Percentiles rank a stretch among this genome's conserved stretches.
phyloP scores from a whole-genome alignment of 2,888 invertebrate genomes.

The Diadegma fenestrale region DNA sequence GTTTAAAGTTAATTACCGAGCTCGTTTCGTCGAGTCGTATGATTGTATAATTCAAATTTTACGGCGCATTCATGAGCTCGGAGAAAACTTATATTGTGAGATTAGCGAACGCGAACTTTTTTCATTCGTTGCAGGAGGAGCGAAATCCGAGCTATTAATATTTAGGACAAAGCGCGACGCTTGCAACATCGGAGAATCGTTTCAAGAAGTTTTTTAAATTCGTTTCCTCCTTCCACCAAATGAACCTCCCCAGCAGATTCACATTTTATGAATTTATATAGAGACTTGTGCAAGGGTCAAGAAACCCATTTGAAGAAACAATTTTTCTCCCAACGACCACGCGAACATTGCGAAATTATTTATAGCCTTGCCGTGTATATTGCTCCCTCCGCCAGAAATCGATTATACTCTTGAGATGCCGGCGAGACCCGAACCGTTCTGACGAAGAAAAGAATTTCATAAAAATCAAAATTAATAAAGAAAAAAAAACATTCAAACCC shows the following conservation, averaged over 20 bases:
- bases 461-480: background rate
- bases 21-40: constrained; percentile 27
- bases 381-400: constrained; percentile 34
- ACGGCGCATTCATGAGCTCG: background rate
- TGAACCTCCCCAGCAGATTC: background rate
- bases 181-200: constrained; percentile 3
- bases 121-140: constrained; percentile 40
- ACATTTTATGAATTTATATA: constrained; percentile 1
- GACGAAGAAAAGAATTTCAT: background rate
- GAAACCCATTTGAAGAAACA: constrained; percentile 7
- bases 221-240: constrained; percentile 3
- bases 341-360: constrained; percentile 42
- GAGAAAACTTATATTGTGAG: constrained; percentile 49
- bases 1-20: constrained; percentile 11
- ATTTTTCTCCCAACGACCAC: constrained; percentile 47
- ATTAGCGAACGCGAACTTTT: constrained; percentile 23
- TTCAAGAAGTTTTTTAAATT: constrained; percentile 28
- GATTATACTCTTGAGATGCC: constrained; percentile 7
- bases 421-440: background rate
- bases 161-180: constrained; percentile 39
- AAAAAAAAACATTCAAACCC: background rate
- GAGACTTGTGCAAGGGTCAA: background rate
- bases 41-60: constrained; percentile 30
- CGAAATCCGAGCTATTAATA: constrained; percentile 44
- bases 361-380: constrained; percentile 34